These are phyloP conservation scores for Gasterosteus nipponicus DNA, from an alignment of 2,113 vertebrate genomes.

Conservation along the genomic window DNA sequence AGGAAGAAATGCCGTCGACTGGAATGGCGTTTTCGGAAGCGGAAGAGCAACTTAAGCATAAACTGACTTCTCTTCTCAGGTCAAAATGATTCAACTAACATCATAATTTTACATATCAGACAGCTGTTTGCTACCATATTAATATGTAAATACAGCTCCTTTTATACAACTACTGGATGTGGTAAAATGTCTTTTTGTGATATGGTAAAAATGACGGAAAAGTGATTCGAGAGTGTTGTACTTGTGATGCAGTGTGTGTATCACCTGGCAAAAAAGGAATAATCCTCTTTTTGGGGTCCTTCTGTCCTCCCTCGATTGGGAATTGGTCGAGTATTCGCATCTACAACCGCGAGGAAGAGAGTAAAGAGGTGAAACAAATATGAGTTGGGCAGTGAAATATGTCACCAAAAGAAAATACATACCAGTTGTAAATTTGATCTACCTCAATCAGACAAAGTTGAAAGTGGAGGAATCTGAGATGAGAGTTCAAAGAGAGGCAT, in stretches of 20 bases:
- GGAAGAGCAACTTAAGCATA: too few relatives aligned
- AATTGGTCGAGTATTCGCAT: slow-evolving; percentile 98
- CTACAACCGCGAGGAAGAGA: slow-evolving; percentile 70
- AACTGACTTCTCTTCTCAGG: too few relatives aligned
- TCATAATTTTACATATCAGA: too few relatives aligned
- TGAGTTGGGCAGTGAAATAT: background rate
- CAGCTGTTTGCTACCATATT: too few relatives aligned
- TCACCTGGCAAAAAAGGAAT: slow-evolving; percentile 95
- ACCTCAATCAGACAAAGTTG: slow-evolving; percentile 18
- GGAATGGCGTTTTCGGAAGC: too few relatives aligned
- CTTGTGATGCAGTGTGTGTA: slow-evolving; percentile 54
- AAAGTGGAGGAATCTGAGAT: slow-evolving; percentile 44
- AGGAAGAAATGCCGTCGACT: too few relatives aligned
- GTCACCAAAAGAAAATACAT: background rate
- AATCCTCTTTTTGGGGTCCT: slow-evolving; percentile 96
- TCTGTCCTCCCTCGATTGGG: slow-evolving; percentile 94
- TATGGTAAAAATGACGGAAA: background rate
- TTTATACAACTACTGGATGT: background rate
- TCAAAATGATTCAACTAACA: too few relatives aligned
- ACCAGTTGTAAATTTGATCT: slow-evolving; percentile 11
- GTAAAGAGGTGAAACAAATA: background rate
- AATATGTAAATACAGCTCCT: too few relatives aligned
- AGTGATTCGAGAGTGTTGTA: background rate
- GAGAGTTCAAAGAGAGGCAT: slow-evolving; percentile 39
- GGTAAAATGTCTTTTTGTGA: slow-evolving; percentile 20